Conservation (phyloP, 2,888 invertebrate genomes). For the Microchrysa polita region DNA sequence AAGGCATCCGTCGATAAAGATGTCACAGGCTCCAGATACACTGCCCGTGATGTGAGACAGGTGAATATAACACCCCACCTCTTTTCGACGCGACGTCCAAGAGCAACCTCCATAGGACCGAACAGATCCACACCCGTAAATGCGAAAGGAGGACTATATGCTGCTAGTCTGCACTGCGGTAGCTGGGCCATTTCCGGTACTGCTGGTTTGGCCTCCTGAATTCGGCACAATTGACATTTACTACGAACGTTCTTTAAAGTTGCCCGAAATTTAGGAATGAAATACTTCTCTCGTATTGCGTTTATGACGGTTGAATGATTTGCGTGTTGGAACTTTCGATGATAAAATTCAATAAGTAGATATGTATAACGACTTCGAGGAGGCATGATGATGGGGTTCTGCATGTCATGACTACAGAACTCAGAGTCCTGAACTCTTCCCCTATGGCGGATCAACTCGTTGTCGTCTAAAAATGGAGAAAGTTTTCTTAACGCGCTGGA, state of each 20-base stretch:
- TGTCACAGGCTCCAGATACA: slow-evolving; percentile 47
- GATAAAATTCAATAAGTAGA: slow-evolving; percentile 23
- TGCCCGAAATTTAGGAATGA: slow-evolving; percentile 42
- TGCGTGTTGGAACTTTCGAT: slow-evolving; percentile 45
- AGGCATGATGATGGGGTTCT: slow-evolving; percentile 36
- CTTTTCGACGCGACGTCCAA: slow-evolving; percentile 49
- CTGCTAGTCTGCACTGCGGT: slow-evolving; percentile 48
- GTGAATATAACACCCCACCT: slow-evolving; percentile 51
- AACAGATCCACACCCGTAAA: slow-evolving; percentile 53
- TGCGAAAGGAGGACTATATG: slow-evolving; percentile 48
- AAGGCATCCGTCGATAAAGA: slow-evolving; percentile 51
- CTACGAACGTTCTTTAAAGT: slow-evolving; percentile 38
- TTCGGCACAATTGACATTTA: slow-evolving; percentile 11
- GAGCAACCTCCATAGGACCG: slow-evolving; percentile 49
- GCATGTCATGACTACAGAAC: no score
- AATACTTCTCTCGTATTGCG: slow-evolving; percentile 45
- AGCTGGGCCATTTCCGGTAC: slow-evolving; percentile 51
- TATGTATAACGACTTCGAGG: slow-evolving; percentile 23
- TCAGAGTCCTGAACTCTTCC: no score
- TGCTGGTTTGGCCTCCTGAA: slow-evolving; percentile 31
- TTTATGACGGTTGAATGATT: slow-evolving; percentile 46
- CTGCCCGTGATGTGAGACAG: slow-evolving; percentile 46
- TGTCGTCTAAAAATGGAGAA: no score
- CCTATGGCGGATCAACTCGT: no score
- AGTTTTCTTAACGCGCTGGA: no score